Percentiles rank a stretch among this genome's conserved stretches.
Evolutionary conservation across 2,888 invertebrate genomes (phyloP).

Genomic region (Caenorhabditis afra): DNA sequence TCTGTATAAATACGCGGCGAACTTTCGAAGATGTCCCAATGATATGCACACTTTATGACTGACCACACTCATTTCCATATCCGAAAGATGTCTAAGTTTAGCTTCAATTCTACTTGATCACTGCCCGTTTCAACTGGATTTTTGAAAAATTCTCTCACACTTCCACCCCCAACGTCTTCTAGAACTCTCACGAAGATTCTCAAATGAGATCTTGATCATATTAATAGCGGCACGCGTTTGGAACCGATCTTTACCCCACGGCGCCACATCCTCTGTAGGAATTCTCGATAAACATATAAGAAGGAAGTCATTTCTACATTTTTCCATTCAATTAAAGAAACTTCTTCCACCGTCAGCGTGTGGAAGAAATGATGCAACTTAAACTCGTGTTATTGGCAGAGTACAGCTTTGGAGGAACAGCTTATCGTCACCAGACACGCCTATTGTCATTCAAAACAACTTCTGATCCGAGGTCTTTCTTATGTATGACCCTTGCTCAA

Average conservation of each 20-base stretch:
- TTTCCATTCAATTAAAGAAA: too few relatives aligned
- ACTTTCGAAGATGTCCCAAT: constrained; percentile 16
- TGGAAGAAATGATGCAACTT: too few relatives aligned
- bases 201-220: constrained; percentile 2
- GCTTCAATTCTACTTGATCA: neutral
- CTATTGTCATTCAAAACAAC: too few relatives aligned
- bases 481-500: too few relatives aligned
- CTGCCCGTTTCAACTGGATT: neutral
- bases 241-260: neutral
- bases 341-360: too few relatives aligned
- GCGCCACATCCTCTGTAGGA: too few relatives aligned
- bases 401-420: too few relatives aligned
- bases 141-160: neutral
- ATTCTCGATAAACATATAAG: neutral
- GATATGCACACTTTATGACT: constrained; percentile 41
- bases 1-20: neutral
- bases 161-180: neutral
- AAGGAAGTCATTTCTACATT: too few relatives aligned
- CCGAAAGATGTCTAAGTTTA: constrained; percentile 4
- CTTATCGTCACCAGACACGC: too few relatives aligned
- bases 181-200: constrained; percentile 15
- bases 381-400: too few relatives aligned
- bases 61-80: constrained; percentile 26
- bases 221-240: neutral
- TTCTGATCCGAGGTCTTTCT: too few relatives aligned